These are phyloP conservation scores for Serrognathus titanus DNA, from an alignment of 2,888 invertebrate species.

Conservation along the genomic window DNA sequence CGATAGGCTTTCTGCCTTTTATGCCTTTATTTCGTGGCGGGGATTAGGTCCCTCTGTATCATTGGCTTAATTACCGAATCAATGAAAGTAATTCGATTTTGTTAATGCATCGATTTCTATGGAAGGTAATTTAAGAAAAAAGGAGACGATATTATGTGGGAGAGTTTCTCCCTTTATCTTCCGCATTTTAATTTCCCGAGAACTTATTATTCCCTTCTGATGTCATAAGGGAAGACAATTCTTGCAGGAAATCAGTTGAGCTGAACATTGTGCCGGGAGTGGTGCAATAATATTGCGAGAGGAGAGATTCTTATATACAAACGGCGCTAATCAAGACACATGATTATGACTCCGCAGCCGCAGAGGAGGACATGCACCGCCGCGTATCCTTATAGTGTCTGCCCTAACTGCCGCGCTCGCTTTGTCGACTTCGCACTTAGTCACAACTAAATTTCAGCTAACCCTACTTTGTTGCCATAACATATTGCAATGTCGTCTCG, in stretches of 20 bases:
- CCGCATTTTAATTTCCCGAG: too few relatives aligned
- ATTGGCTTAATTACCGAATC: too few relatives aligned
- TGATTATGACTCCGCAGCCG: conserved; percentile 46
- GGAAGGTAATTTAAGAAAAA: too few relatives aligned
- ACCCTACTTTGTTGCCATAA: neutral
- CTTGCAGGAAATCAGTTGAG: conserved; percentile 29
- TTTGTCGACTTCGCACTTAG: conserved; percentile 3
- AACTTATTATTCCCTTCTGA: conserved; percentile 10
- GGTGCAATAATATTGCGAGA: conserved; percentile 41
- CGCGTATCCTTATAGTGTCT: conserved; percentile 27
- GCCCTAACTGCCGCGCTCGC: conserved; percentile 1
- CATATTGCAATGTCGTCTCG: too few relatives aligned
- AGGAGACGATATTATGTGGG: too few relatives aligned
- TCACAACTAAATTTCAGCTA: neutral
- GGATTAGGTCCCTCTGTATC: too few relatives aligned
- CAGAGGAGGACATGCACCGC: conserved; percentile 40
- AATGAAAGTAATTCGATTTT: too few relatives aligned
- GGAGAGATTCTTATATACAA: conserved; percentile 47
- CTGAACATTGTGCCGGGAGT: conserved; percentile 27
- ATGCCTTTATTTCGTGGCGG: too few relatives aligned
- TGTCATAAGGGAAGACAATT: conserved; percentile 19
- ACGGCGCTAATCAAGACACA: conserved; percentile 52
- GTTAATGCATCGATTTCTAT: too few relatives aligned
- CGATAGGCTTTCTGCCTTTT: too few relatives aligned
- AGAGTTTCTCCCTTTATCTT: too few relatives aligned